Evolutionary conservation across 2,113 vertebrate species (phyloP).

Genomic region (Orientallactaga bullata): DNA sequence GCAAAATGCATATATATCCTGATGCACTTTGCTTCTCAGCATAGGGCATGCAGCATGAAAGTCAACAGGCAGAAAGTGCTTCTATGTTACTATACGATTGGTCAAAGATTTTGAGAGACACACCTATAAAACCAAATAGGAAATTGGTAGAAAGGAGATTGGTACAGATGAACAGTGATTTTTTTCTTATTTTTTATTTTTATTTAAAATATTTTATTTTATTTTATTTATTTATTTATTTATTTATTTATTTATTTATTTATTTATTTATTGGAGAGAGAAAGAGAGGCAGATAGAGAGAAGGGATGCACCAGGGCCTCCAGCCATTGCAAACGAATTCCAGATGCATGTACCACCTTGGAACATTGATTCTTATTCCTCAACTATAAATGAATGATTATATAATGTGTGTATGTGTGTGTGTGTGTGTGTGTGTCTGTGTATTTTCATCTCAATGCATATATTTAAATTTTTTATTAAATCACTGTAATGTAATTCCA

Average conservation of each 20-base stretch:
- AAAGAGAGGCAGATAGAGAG: too few species aligned
- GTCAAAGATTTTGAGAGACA: background rate
- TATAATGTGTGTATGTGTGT: background rate
- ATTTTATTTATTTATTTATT: too few species aligned
- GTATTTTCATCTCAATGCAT: too few species aligned
- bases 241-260: too few species aligned
- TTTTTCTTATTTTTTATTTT: too few species aligned
- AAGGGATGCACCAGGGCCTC: too few species aligned
- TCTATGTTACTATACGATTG: background rate
- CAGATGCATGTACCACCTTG: too few species aligned
- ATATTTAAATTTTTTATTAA: conserved; percentile 57
- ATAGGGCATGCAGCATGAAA: conserved; percentile 10
- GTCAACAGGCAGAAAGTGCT: conserved; percentile 8
- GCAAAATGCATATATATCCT: background rate
- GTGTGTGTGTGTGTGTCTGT: too few species aligned
- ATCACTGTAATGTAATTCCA: conserved; percentile 51
- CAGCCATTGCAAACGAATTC: too few species aligned
- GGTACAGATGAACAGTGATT: background rate
- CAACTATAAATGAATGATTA: background rate
- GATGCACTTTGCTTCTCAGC: background rate
- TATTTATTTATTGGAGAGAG: too few species aligned
- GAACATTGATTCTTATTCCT: background rate
- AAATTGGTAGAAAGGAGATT: conserved; percentile 26
- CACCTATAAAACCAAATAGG: background rate
- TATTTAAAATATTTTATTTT: too few species aligned